Percentiles rank a stretch among this genome's conserved stretches.
Evolutionary conservation across 2,888 invertebrate genomes (phyloP).

Genomic region (Smittia sp.): DNA sequence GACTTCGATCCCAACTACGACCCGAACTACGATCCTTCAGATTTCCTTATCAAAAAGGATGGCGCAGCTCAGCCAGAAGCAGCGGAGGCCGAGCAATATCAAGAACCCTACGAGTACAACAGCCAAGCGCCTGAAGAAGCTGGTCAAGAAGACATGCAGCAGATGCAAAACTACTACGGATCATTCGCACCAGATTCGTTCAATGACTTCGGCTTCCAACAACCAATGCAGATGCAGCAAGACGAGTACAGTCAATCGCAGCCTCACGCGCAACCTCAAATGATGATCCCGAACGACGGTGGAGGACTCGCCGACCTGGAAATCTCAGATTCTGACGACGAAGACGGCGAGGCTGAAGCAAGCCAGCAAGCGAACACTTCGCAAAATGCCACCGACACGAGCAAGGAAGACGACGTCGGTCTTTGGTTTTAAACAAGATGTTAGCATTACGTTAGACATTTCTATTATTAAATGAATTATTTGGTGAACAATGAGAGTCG

Average conservation of each 20-base stretch:
- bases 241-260: constrained; percentile 33
- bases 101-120: constrained; percentile 45
- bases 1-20: constrained; percentile 67
- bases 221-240: constrained; percentile 2
- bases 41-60: constrained; percentile 66
- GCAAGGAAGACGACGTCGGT: constrained; percentile 43
- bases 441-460: neutral
- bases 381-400: constrained; percentile 41
- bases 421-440: constrained; percentile 44
- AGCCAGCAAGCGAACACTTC: constrained; percentile 36
- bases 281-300: constrained; percentile 17
- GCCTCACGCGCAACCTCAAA: constrained; percentile 41
- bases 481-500: neutral
- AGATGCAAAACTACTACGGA: constrained; percentile 1
- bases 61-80: constrained; percentile 42
- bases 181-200: neutral
- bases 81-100: constrained; percentile 44
- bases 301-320: constrained; percentile 73
- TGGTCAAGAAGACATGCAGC: constrained; percentile 22
- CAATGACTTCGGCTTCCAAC: constrained; percentile 12
- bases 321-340: constrained; percentile 73
- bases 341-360: constrained; percentile 43
- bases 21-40: constrained; percentile 77
- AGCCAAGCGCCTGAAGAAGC: constrained; percentile 37
- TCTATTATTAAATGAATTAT: neutral